Base-by-base conservation (phyloP, 2,113 vertebrate genomes). In the Osmerus eperlanus region DNA sequence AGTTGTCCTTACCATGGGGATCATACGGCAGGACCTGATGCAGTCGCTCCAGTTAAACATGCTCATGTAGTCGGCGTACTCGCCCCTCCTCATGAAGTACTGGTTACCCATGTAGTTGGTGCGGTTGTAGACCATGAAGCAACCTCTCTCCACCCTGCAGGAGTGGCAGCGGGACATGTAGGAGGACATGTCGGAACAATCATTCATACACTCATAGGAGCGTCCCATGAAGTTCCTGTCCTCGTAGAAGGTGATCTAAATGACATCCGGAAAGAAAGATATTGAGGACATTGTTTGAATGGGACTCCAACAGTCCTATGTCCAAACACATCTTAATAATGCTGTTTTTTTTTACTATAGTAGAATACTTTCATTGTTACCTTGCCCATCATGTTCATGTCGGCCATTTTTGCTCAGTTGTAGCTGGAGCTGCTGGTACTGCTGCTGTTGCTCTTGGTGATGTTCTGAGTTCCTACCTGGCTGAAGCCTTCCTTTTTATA, bases 151-250 rank as follows among this genome's bases (percentile, higher is more conserved):
- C 32, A 84, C 68, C 3, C 74, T 66, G 29, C 73, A 73, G 5
- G 74, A 87, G 78, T 67, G 75, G 73, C 82, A 85, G 81, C 5
- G 0, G 78, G 23, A 85, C 58, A 87, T 65, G 53, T 85, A 81
- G 67, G 75, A 8, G 14, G 21, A 25, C 76, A 87, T 69, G 32
- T 86, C 78, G 55, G 55, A 16, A 56, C 15, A 56, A 9, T 56
- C 55, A 19, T 56, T 56, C 55, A 56, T 56, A 56, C 55, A 56
- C 55, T 56, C 55, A 19, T 56, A 56, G 55, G 55, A 56, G 16
- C 55, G 55, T 18, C 55, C 55, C 55, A 18, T 16, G 55, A 56
- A 56, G 16, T 56, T 56, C 55, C 18, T 56, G 55, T 56, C 55
- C 55, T 56, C 55, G 8, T 56, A 56, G 55, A 56, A 56, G 16